Base-by-base conservation (phyloP, 2,113 vertebrate genomes). In the Chlorodrepanis virens region DNA sequence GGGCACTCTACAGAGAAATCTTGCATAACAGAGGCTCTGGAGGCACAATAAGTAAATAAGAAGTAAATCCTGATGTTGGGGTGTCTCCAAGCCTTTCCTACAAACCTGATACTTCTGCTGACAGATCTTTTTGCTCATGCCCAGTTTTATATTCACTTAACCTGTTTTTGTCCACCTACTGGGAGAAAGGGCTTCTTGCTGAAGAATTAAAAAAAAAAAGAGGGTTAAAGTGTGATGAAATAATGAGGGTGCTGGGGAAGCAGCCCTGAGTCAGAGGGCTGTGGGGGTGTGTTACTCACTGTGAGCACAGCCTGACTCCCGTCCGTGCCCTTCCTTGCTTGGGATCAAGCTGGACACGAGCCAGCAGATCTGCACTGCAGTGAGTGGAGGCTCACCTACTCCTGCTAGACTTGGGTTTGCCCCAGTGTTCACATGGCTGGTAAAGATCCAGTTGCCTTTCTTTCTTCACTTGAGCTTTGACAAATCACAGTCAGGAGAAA, bases 231-330 rank as follows among this genome's bases (percentile, higher is more conserved):
- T 23, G 4, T 74, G 82, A 83, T 83, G 87, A 64, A 93, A 76
- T 89, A 77, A 47, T 60, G 87, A 61, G 6, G 7, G 35, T 69
- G 13, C 37, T 35, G 77, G 49, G 88, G 93, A 93, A 71, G 79
- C 85, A 94, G 63, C 47, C 52, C 67, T 96, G 87, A 97, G 94
- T 96, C 96, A 97, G 83, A 90, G 91, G 59, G 85, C 90, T 68
- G 45, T 4, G 8, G 57, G 29, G n/a, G 50, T 16, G 63, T 27
- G 10, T 95, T 93, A 87, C 80, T 96, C 97, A 93, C 6, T 2
- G 29, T 31, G 87, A 89, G 79, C 6, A 49, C 63, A 60, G 56
- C 56, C 60, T 42, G 42, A 7, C 72, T 75, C 54, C 35, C 63
- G 25, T 23, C 13, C 0, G 0, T 13, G 17, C 49, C 7, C 47